A percentile compares a stretch with the other conserved stretches of the same genome.
Conservation (phyloP, 2,888 invertebrate species). For the Cryptus viduatorius region DNA sequence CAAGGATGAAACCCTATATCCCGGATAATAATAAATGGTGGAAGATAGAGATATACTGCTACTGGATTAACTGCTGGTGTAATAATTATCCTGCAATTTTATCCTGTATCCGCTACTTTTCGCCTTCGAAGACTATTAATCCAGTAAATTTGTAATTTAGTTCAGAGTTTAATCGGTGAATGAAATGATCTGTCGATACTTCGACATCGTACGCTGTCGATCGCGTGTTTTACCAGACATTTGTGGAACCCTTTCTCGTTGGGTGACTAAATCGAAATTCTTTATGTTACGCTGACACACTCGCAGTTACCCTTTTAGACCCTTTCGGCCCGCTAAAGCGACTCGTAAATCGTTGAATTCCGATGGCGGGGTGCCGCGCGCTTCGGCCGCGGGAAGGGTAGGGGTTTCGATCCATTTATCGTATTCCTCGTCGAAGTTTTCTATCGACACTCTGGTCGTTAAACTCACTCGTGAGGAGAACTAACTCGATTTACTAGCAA, state of each 20-base stretch:
- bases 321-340: slow-evolving; percentile 1
- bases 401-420: slow-evolving; percentile 6
- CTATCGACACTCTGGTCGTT: slow-evolving; percentile 14
- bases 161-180: neutral
- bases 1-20: neutral
- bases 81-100: neutral
- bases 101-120: neutral
- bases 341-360: slow-evolving; percentile 28
- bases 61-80: neutral
- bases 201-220: neutral
- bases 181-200: neutral
- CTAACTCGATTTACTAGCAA: neutral
- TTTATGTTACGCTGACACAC: neutral
- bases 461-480: slow-evolving; percentile 12
- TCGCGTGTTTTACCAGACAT: neutral
- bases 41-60: neutral
- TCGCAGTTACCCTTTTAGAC: neutral
- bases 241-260: neutral
- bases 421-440: neutral
- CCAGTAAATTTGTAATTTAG: neutral
- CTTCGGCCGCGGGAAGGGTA: neutral
- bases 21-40: neutral
- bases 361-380: neutral
- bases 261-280: neutral
- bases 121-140: neutral